A percentile compares a stretch with the other conserved stretches of the same genome.
Conservation (phyloP, 2,797 vertebrate species). For the Myotis myotis region DNA sequence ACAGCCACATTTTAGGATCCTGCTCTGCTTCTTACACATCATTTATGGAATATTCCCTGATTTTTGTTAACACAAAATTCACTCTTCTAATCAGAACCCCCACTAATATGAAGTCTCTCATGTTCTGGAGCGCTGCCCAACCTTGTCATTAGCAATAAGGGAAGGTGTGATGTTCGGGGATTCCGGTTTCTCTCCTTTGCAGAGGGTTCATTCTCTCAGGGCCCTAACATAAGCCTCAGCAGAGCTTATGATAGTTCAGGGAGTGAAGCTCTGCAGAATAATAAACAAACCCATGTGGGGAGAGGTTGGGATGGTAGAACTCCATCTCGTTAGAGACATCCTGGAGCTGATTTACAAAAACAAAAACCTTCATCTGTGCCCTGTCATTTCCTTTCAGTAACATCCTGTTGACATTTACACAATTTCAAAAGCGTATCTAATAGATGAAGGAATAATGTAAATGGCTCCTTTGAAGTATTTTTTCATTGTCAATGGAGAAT, state of each 20-base stretch:
- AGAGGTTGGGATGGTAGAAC: not conserved
- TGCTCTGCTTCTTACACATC: constrained; percentile 30
- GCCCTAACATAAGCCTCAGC: not conserved
- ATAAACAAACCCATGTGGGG: not conserved
- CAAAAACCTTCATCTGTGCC: constrained; percentile 42
- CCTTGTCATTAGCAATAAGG: not conserved
- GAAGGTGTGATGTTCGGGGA: not conserved
- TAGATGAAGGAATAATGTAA: not conserved
- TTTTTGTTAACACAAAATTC: constrained; percentile 2
- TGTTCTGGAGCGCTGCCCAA: not conserved
- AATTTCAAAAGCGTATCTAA: constrained; percentile 23
- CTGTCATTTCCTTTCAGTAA: constrained; percentile 69
- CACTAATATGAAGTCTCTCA: not conserved
- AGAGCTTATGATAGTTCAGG: not conserved
- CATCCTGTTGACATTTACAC: constrained; percentile 66
- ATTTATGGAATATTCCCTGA: not conserved
- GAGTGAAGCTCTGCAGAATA: not conserved
- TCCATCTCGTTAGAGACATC: constrained; percentile 36
- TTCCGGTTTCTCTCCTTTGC: not conserved
- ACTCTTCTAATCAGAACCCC: not conserved
- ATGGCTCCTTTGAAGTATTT: not conserved
- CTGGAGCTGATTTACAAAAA: constrained; percentile 36
- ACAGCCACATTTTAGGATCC: not conserved
- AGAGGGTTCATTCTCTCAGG: not conserved
- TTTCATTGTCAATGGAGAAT: not conserved